phyloP scores from a whole-genome alignment of 2,113 vertebrate species.

The Apus apus region DNA sequence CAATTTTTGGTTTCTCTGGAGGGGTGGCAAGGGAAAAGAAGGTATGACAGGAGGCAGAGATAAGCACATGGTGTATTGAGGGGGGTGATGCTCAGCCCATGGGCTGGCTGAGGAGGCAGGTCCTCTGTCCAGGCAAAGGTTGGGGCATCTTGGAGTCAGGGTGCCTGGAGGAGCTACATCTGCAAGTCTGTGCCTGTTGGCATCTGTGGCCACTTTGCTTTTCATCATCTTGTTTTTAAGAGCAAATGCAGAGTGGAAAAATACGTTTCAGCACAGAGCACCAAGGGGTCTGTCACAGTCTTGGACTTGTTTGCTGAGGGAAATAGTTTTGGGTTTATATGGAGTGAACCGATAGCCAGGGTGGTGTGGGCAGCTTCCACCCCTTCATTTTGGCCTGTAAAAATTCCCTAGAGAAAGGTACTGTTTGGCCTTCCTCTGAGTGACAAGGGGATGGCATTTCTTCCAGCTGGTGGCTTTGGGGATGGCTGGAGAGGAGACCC shows the following conservation, averaged over 20 bases:
- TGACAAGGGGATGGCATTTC: rapidly evolving
- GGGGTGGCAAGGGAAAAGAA: neutral
- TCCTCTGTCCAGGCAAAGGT: neutral
- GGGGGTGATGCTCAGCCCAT: neutral
- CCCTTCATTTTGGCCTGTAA: neutral
- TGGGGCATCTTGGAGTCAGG: neutral
- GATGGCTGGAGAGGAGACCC: neutral
- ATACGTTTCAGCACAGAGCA: neutral
- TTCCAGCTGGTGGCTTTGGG: rapidly evolving
- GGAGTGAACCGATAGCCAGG: neutral
- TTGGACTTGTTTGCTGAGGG: neutral
- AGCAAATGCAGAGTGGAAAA: neutral
- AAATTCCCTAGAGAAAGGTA: neutral
- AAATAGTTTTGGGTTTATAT: neutral
- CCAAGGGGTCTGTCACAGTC: neutral
- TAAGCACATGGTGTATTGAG: rapidly evolving
- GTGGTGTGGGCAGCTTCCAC: neutral
- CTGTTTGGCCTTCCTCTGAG: neutral
- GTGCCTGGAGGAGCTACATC: neutral
- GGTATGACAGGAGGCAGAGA: neutral
- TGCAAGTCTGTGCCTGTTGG: neutral
- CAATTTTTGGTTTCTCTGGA: neutral
- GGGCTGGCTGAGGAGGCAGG: neutral
- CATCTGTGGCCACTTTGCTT: neutral
- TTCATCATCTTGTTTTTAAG: neutral